Conservation (phyloP, 2,797 vertebrate genomes). For the Sandelia bainsii region DNA sequence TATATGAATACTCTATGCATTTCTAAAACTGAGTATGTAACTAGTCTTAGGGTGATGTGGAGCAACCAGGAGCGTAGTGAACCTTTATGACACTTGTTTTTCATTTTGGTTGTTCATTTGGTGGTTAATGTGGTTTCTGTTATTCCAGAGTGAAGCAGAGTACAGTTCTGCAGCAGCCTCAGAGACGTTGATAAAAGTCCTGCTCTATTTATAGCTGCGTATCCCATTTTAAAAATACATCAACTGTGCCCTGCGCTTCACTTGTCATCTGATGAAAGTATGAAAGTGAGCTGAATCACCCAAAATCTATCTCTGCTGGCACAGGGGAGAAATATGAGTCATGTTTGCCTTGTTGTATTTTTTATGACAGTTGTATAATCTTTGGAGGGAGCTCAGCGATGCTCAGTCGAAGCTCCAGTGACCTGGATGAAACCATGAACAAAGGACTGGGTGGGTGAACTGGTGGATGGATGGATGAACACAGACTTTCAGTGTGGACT, state of each 20-base stretch:
- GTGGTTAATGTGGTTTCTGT: no score
- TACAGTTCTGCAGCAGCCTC: no score
- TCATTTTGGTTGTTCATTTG: no score
- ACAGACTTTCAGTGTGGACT: no score
- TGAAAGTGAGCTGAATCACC: conserved; percentile 33
- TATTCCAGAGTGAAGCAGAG: no score
- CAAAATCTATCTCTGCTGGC: conserved; percentile 19
- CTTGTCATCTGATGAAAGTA: conserved; percentile 43
- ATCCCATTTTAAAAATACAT: conserved; percentile 64
- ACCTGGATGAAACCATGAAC: conserved; percentile 29
- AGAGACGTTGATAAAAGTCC: conserved; percentile 29
- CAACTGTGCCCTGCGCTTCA: conserved; percentile 27
- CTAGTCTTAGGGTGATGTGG: no score
- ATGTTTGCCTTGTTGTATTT: not conserved
- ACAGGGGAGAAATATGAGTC: not conserved
- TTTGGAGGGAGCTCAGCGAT: conserved; percentile 1
- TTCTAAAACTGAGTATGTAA: no score
- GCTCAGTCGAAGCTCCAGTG: conserved; percentile 23
- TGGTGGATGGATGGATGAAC: not conserved
- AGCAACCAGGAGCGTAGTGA: no score
- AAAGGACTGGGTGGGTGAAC: no score
- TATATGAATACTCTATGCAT: no score
- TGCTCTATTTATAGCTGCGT: conserved; percentile 57
- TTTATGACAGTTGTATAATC: conserved; percentile 41
- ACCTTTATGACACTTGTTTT: no score